These are phyloP conservation scores for Gasterosteus aculeatus DNA, from an alignment of 2,113 vertebrate species.

Conservation along the genomic window DNA sequence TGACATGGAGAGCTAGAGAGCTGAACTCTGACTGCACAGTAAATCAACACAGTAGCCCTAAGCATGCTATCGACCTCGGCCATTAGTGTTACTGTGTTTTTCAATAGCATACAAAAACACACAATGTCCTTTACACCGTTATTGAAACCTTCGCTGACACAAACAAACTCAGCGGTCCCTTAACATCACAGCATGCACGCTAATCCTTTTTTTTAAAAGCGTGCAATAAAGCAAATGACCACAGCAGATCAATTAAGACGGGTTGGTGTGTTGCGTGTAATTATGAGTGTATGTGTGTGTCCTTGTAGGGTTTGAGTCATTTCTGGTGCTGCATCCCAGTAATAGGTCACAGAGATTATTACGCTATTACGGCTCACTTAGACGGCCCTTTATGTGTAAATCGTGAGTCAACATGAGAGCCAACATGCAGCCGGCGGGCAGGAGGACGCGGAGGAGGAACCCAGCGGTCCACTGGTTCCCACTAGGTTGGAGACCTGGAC, in stretches of 20 bases:
- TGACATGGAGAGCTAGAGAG: slow-evolving; percentile 13
- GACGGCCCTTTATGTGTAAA: slow-evolving; percentile 65
- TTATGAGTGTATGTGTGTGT: neutral
- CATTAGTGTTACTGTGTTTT: slow-evolving; percentile 27
- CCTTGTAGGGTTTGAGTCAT: neutral
- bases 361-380: slow-evolving; percentile 61
- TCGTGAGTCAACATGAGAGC: slow-evolving; percentile 56
- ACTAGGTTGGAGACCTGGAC: slow-evolving; percentile 4
- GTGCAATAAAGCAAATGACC: slow-evolving; percentile 54
- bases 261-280: slow-evolving; percentile 19
- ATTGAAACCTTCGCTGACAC: slow-evolving; percentile 16
- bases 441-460: slow-evolving; percentile 16
- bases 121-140: slow-evolving; percentile 18
- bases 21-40: slow-evolving; percentile 24
- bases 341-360: slow-evolving; percentile 69
- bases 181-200: slow-evolving; percentile 21
- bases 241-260: slow-evolving; percentile 53
- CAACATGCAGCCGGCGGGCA: slow-evolving; percentile 8
- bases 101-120: neutral
- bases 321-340: slow-evolving; percentile 31
- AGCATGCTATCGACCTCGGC: slow-evolving; percentile 25
- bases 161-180: slow-evolving; percentile 9
- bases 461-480: neutral
- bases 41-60: slow-evolving; percentile 42
- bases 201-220: slow-evolving; percentile 38